Conservation (phyloP, 1,140 invertebrate species). For the Dufourea novaeangliae region DNA sequence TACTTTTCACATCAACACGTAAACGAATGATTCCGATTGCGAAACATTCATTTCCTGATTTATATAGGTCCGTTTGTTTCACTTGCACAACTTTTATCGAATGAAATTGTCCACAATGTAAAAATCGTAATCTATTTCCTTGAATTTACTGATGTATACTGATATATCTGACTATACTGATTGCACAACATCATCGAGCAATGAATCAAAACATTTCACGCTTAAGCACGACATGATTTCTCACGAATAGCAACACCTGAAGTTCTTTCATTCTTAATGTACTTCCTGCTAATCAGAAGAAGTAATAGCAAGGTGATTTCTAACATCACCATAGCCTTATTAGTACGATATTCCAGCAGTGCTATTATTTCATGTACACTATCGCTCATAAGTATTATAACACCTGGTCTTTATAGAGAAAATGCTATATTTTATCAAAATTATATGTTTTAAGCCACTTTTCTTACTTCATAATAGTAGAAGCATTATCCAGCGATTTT, state of each 20-base stretch:
- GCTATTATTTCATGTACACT: too few species aligned
- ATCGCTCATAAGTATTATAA: too few species aligned
- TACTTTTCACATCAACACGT: too few species aligned
- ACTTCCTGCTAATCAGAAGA: background rate
- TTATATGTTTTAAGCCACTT: too few species aligned
- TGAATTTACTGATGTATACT: too few species aligned
- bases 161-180: too few species aligned
- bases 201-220: slow-evolving; percentile 30
- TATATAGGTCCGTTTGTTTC: background rate
- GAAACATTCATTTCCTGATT: background rate
- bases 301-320: background rate
- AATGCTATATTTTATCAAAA: too few species aligned
- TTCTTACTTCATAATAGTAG: too few species aligned
- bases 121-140: background rate
- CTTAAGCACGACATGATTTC: slow-evolving; percentile 35
- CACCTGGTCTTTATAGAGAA: too few species aligned
- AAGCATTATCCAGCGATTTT: too few species aligned
- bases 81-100: background rate
- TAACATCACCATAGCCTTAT: background rate
- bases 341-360: too few species aligned
- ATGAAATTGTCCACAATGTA: background rate
- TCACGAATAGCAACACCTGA: too few species aligned
- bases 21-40: background rate
- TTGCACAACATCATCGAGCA: background rate
- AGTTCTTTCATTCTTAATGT: background rate